These are phyloP conservation scores for Scomberomorus guttatus DNA, from an alignment of 2,797 vertebrate species.

Conservation along the genomic window DNA sequence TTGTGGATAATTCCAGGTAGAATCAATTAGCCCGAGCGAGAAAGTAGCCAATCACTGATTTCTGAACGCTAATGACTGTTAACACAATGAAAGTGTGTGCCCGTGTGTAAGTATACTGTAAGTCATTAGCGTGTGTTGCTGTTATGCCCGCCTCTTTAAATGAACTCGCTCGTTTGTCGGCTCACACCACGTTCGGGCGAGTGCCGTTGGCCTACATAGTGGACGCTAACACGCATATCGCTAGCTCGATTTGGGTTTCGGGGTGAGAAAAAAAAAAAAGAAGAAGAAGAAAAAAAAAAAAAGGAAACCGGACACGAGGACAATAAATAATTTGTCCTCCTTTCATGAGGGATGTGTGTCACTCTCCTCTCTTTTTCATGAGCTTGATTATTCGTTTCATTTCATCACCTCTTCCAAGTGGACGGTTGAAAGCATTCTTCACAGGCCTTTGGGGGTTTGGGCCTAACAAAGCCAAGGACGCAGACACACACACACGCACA, in stretches of 20 bases:
- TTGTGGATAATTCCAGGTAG: conserved; percentile 54
- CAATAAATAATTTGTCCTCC: conserved; percentile 80
- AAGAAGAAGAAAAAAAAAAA: conserved; percentile 18
- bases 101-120: conserved; percentile 10
- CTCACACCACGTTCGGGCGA: background rate
- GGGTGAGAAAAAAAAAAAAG: conserved; percentile 33
- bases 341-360: conserved; percentile 78
- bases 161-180: conserved; percentile 39
- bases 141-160: conserved; percentile 44
- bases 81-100: conserved; percentile 17
- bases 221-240: conserved; percentile 22
- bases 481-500: conserved; percentile 42
- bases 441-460: conserved; percentile 73
- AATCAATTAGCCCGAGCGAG: conserved; percentile 62
- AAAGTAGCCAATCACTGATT: conserved; percentile 35
- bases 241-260: conserved; percentile 51
- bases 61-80: conserved; percentile 46
- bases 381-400: conserved; percentile 81
- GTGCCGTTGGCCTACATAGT: conserved; percentile 55
- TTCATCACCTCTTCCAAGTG: conserved; percentile 84
- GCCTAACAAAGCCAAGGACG: conserved; percentile 78
- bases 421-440: conserved; percentile 83
- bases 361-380: conserved; percentile 77
- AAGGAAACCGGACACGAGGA: conserved; percentile 61
- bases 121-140: conserved; percentile 48